phyloP scores from a whole-genome alignment of 2,113 vertebrate genomes.

The Nestor notabilis region DNA sequence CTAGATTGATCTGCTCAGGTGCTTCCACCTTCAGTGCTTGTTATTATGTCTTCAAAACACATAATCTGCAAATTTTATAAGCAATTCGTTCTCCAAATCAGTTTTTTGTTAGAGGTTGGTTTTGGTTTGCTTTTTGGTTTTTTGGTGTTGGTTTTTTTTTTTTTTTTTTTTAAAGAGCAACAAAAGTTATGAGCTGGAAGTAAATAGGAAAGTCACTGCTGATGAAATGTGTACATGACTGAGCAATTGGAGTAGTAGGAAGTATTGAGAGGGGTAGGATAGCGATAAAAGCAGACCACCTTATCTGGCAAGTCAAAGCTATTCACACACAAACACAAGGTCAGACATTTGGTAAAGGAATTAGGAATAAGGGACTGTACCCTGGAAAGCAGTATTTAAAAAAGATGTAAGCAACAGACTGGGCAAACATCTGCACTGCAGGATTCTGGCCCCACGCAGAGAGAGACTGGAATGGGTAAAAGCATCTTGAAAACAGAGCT shows the following conservation, averaged over 20 bases:
- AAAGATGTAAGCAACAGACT: background rate
- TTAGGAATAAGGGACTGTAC: background rate
- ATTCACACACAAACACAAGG: background rate
- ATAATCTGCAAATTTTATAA: background rate
- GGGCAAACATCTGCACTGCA: background rate
- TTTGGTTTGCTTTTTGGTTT: too few relatives aligned
- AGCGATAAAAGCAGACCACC: background rate
- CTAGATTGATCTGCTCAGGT: background rate
- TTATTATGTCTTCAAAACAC: background rate
- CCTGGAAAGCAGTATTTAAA: background rate
- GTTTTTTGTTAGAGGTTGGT: background rate
- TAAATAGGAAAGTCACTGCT: background rate
- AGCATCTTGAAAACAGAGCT: background rate
- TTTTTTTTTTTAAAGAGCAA: background rate
- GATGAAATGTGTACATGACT: background rate
- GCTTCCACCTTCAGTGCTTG: background rate
- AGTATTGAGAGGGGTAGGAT: background rate
- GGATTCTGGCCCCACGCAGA: background rate
- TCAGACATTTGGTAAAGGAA: background rate
- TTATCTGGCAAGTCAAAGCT: background rate
- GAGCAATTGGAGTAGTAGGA: background rate
- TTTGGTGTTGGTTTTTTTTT: background rate
- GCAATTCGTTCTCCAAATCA: background rate
- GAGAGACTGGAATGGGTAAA: background rate
- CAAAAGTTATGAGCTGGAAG: background rate